phyloP scores from a whole-genome alignment of 1,140 invertebrate species.

The Heterodera carotae region DNA sequence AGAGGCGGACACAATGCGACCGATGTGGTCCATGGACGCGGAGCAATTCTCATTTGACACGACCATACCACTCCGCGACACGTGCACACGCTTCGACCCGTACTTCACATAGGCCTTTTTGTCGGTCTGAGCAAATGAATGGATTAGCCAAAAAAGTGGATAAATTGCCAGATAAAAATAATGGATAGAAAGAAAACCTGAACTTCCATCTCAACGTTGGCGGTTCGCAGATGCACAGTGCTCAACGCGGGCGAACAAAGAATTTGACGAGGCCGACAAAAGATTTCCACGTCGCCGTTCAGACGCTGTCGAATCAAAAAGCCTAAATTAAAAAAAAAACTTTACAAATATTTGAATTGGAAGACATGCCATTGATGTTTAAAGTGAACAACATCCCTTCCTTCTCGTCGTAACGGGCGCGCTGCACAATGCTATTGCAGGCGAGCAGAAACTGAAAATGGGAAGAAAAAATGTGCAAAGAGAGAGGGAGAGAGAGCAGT shows the following conservation, averaged over 20 bases:
- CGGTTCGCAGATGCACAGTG: slow-evolving; percentile 23
- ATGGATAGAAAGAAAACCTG: slow-evolving; percentile 17
- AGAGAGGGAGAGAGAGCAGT: slow-evolving; percentile 1
- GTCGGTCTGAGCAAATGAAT: slow-evolving; percentile 27
- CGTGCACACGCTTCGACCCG: slow-evolving; percentile 37
- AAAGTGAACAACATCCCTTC: slow-evolving; percentile 27
- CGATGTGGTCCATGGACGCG: slow-evolving; percentile 40
- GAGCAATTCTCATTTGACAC: slow-evolving; percentile 42
- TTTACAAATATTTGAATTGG: background rate
- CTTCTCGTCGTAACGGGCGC: slow-evolving; percentile 34
- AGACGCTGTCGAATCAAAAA: slow-evolving; percentile 35
- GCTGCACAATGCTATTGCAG: slow-evolving; percentile 41
- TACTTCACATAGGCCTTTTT: slow-evolving; percentile 41
- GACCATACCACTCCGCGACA: slow-evolving; percentile 41
- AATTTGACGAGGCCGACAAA: slow-evolving; percentile 33
- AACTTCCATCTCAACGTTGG: slow-evolving; percentile 36
- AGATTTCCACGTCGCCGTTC: slow-evolving; percentile 33
- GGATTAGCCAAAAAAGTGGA: background rate
- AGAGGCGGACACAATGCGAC: slow-evolving; percentile 41
- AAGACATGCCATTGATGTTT: slow-evolving; percentile 24
- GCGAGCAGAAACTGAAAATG: slow-evolving; percentile 30
- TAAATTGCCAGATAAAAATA: background rate
- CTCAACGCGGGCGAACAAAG: slow-evolving; percentile 21
- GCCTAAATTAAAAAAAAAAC: background rate
- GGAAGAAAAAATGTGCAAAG: background rate